These are phyloP conservation scores for Tinea semifulvella DNA, from an alignment of 2,888 invertebrate genomes.

Conservation along the genomic window DNA sequence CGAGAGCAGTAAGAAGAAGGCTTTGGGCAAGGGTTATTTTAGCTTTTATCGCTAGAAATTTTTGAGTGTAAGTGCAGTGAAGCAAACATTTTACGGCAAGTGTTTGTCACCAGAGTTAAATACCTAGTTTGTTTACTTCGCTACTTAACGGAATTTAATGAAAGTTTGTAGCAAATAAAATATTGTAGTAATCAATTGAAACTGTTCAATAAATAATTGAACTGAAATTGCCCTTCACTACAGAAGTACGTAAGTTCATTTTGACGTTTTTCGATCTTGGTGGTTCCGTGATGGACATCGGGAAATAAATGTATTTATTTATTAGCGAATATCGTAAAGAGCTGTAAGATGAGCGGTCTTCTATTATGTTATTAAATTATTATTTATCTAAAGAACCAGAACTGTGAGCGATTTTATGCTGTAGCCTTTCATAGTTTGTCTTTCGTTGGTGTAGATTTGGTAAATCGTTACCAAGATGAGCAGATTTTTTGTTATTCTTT, in stretches of 20 bases:
- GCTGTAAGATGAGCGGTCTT: neutral
- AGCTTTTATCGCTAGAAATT: too few species aligned
- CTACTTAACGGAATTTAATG: too few species aligned
- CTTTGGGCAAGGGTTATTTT: too few species aligned
- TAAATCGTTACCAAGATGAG: slow-evolving; percentile 8
- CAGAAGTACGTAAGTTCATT: neutral
- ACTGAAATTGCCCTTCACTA: slow-evolving; percentile 1
- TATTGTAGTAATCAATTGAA: neutral
- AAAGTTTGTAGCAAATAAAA: too few species aligned
- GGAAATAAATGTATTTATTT: slow-evolving; percentile 1
- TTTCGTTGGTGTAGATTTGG: neutral
- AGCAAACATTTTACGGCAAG: too few species aligned
- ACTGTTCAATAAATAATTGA: neutral
- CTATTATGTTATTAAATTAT: slow-evolving; percentile 10
- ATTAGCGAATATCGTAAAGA: neutral
- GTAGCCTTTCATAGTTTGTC: neutral
- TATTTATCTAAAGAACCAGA: neutral
- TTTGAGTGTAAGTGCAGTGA: too few species aligned
- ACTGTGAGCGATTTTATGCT: neutral
- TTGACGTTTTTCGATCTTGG: slow-evolving; percentile 9
- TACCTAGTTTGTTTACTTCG: too few species aligned
- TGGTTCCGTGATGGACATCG: neutral
- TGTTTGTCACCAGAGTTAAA: too few species aligned
- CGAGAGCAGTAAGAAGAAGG: too few species aligned
- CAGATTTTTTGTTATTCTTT: slow-evolving; percentile 12